Conservation (phyloP, 1,140 invertebrate genomes). For the Halictus rubicundus region DNA sequence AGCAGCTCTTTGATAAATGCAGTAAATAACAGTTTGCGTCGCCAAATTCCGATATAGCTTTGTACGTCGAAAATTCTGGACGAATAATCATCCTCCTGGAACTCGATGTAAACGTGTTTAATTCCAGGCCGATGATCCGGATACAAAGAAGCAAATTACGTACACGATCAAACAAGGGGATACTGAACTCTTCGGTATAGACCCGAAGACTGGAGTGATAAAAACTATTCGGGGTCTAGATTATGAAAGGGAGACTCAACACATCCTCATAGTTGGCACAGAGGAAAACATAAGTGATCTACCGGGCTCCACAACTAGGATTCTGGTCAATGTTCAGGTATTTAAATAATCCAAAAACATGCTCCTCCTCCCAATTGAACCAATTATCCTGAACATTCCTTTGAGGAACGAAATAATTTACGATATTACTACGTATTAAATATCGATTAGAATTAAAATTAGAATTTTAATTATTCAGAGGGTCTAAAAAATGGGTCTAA, state of each 20-base stretch:
- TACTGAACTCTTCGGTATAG: slow-evolving; percentile 90
- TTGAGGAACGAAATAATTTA: too few relatives aligned
- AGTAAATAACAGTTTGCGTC: slow-evolving; percentile 7
- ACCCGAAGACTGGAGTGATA: slow-evolving; percentile 88
- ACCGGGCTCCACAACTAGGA: slow-evolving; percentile 87
- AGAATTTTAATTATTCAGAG: too few relatives aligned
- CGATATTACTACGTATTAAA: too few relatives aligned
- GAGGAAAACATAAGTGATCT: slow-evolving; percentile 87
- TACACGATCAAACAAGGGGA: slow-evolving; percentile 91
- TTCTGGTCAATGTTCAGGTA: slow-evolving; percentile 89
- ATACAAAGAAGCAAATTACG: slow-evolving; percentile 89
- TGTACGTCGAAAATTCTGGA: slow-evolving; percentile 14
- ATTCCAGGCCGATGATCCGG: slow-evolving; percentile 87
- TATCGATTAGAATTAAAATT: too few relatives aligned
- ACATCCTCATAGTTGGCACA: slow-evolving; percentile 90
- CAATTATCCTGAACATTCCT: too few relatives aligned
- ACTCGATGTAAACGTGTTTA: slow-evolving; percentile 52
- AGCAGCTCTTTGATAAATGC: background rate
- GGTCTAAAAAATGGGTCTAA: too few relatives aligned
- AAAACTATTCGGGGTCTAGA: slow-evolving; percentile 89
- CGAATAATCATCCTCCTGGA: slow-evolving; percentile 17
- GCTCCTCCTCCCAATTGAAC: too few relatives aligned
- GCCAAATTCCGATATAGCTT: background rate
- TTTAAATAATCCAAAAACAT: slow-evolving; percentile 48
- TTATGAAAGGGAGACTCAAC: slow-evolving; percentile 87